Percentiles rank a stretch among this genome's conserved stretches.
Evolutionary conservation across 2,888 invertebrate genomes (phyloP).

Genomic region (Heliconius ethilla): DNA sequence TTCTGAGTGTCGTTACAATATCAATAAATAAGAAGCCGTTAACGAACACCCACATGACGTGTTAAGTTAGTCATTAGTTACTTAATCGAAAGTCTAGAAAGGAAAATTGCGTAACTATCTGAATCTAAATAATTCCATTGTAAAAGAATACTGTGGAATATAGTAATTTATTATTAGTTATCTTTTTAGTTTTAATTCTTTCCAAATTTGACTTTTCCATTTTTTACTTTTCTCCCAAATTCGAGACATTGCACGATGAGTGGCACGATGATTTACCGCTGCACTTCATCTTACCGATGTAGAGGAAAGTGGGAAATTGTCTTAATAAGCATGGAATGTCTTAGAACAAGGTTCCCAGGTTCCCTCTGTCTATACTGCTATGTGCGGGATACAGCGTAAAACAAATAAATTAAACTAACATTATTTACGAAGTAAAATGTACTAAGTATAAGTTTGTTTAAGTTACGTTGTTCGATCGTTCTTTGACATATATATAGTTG

Average conservation of each 20-base stretch:
- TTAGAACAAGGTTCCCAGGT: not conserved
- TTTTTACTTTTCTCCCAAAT: not conserved
- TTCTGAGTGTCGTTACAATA: not conserved
- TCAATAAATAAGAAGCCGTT: not conserved
- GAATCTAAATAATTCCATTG: too few species aligned
- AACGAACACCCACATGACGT: not conserved
- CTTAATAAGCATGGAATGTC: not conserved
- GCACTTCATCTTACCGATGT: too few species aligned
- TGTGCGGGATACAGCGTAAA: not conserved
- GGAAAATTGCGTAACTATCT: not conserved
- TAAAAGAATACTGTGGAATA: not conserved
- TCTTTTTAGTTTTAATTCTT: not conserved
- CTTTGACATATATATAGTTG: too few species aligned
- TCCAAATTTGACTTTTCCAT: too few species aligned
- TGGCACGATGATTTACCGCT: not conserved
- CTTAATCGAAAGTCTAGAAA: conserved; percentile 12
- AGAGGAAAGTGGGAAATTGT: not conserved
- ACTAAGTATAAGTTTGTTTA: too few species aligned
- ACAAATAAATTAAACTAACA: not conserved
- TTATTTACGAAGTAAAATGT: too few species aligned
- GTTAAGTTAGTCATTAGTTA: not conserved
- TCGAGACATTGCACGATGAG: not conserved
- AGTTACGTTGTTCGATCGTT: too few species aligned
- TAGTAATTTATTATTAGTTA: not conserved
- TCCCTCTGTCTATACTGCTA: not conserved